phyloP scores from a whole-genome alignment of 2,797 vertebrate genomes.

The Limosa lapponica region DNA sequence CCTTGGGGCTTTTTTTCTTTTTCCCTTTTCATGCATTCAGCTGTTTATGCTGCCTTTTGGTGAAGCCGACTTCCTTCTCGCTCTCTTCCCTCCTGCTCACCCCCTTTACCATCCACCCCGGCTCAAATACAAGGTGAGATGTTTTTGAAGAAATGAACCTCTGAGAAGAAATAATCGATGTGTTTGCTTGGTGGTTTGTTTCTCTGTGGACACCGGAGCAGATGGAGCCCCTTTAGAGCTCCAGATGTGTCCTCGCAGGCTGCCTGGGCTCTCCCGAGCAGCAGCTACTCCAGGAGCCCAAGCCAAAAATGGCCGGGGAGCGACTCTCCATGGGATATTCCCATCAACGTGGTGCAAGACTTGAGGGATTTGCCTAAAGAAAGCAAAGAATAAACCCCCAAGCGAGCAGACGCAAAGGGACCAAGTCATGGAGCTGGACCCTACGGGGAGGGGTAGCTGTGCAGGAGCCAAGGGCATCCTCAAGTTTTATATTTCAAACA shows the following conservation, averaged over 20 bases:
- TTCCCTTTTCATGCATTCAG: neutral
- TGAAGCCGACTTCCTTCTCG: neutral
- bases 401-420: fast-evolving
- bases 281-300: neutral
- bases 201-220: neutral
- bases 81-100: neutral
- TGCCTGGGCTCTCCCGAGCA: neutral
- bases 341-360: neutral
- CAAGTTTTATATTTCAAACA: fast-evolving
- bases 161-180: neutral
- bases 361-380: neutral
- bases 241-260: neutral
- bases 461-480: neutral
- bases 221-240: neutral
- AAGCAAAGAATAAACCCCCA: neutral
- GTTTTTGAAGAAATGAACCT: neutral
- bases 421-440: neutral
- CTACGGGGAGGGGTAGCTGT: neutral
- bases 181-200: neutral
- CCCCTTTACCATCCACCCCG: neutral
- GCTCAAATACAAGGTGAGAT: neutral
- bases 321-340: neutral
- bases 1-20: neutral
- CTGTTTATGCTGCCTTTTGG: neutral
- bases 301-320: neutral